Evolutionary conservation across 2,797 vertebrate genomes (phyloP).

Genomic region (Poeciliopsis infans): DNA sequence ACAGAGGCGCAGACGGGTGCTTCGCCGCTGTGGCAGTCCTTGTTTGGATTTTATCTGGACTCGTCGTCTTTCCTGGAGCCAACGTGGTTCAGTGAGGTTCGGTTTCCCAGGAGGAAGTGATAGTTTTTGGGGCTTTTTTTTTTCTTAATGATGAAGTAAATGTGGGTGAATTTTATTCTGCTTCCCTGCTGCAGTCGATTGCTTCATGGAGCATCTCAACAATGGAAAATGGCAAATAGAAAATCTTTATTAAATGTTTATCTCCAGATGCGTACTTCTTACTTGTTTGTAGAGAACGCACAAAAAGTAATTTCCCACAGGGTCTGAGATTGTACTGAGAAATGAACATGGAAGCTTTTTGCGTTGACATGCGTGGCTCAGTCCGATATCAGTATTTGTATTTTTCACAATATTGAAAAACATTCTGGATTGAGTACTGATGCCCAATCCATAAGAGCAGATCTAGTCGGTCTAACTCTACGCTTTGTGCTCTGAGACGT

Average conservation of each 20-base stretch:
- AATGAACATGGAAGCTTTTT: background rate
- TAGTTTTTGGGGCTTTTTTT: conserved; percentile 2
- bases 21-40: conserved; percentile 25
- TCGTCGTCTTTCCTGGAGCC: conserved; percentile 45
- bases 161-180: background rate
- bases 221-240: background rate
- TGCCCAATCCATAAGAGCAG: too few species aligned
- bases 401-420: too few species aligned
- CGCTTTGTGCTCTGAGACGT: too few species aligned
- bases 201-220: background rate
- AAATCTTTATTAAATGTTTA: background rate
- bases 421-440: too few species aligned
- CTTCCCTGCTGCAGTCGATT: conserved; percentile 10
- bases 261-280: background rate
- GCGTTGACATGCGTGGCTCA: too few species aligned
- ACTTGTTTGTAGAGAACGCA: background rate
- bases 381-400: too few species aligned
- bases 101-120: conserved; percentile 11
- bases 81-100: conserved; percentile 8
- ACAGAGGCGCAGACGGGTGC: conserved; percentile 45
- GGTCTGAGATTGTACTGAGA: background rate
- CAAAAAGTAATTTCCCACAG: background rate
- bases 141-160: conserved; percentile 10
- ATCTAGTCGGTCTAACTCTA: too few species aligned
- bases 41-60: conserved; percentile 36